These are phyloP conservation scores for Palythoa caribaeorum DNA, from an alignment of 92 coral and sea anemone species.

Conservation along the genomic window DNA sequence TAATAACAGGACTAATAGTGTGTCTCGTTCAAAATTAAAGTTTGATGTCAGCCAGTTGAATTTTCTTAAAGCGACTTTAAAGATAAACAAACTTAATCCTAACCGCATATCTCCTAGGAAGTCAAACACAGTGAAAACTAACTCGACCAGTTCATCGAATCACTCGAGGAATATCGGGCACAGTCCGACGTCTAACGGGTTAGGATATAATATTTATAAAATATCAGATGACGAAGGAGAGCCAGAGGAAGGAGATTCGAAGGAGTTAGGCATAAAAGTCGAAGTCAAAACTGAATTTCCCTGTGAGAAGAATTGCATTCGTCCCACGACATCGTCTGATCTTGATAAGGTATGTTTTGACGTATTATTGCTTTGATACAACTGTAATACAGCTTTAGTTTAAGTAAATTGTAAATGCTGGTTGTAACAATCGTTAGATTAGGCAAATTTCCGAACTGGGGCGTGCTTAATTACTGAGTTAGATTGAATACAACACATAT, in stretches of 20 bases:
- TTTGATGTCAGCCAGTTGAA: background rate
- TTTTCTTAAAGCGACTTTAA: background rate
- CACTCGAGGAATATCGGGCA: background rate
- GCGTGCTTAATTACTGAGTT: too few relatives aligned
- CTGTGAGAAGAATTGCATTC: background rate
- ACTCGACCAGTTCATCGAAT: background rate
- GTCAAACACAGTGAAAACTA: background rate
- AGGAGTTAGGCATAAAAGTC: background rate
- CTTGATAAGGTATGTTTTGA: background rate
- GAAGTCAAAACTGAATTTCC: background rate
- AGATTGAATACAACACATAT: too few relatives aligned
- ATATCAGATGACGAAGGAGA: background rate
- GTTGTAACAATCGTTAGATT: too few relatives aligned
- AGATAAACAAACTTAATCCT: background rate
- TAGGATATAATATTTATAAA: background rate
- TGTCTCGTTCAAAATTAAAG: background rate
- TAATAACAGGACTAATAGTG: background rate
- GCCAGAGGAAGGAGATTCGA: background rate
- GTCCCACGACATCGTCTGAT: background rate
- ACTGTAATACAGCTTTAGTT: too few relatives aligned
- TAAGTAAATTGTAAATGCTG: too few relatives aligned
- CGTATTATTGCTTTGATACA: too few relatives aligned
- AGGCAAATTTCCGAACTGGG: too few relatives aligned
- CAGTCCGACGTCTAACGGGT: background rate
- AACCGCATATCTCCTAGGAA: background rate